Evolutionary conservation across 2,888 invertebrate species (phyloP), one percentile per base, ranked within the genome.

Genomic region (Drosophila anomelani): DNA sequence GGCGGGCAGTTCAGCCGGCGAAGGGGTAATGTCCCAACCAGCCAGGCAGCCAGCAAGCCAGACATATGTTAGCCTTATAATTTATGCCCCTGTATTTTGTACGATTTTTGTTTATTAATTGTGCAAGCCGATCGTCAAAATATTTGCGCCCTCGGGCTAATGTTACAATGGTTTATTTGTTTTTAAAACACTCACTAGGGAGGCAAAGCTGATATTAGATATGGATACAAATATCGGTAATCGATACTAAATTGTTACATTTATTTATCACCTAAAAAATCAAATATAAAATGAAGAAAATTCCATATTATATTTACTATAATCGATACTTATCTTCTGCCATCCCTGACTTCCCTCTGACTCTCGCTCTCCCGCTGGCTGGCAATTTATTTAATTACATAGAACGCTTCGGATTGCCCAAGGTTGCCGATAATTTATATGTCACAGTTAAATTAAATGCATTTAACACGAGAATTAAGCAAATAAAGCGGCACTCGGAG

Each of bases 381-480:
- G 73, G 77, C 80, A 88, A 89, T 89, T 85, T 72, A 74, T 77
- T 85, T 89, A 85, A 85, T 85, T 89, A 75, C 88, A 78, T 85
- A 86, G 88, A 85, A 80, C 77, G 43, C 43, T 76, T 29, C 72
- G 70, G 76, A 75, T 47, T 43, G 79, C 71, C 77, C 86, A 89
- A 89, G 85, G 88, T 88, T 83, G 81, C 78, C 67, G 83, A 78
- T 80, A 85, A 89, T 85, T 89, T 85, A 83, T 85, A 79, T 85
- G 85, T 84, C 89, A 90, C 85, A 84, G 86, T 82, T 80, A 66
- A 90, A 90, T 87, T 87, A 84, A 90, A 80, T 83, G 84, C 85
- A 87, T 78, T 85, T 85, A 88, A 73, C 88, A 79, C 79, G 73
- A 70, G 64, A 72, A 78, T 69, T 66, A 77, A 80, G 76, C 72